Evolutionary conservation across 2,888 invertebrate genomes (phyloP), one percentile per base, ranked within the genome.

Genomic region (Criorhina ranunculi): DNA sequence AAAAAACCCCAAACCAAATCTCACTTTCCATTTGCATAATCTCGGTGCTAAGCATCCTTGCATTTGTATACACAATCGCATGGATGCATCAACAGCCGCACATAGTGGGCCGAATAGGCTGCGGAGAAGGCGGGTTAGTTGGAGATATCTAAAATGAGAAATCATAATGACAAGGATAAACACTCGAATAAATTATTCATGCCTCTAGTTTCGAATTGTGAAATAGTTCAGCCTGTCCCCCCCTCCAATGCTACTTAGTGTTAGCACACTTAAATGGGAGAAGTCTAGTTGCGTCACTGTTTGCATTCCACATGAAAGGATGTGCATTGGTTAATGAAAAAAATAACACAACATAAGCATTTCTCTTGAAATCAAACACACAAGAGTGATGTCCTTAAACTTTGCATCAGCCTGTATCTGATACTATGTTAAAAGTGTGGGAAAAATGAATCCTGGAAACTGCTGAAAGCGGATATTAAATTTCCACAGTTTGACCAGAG

Each of bases 141-240:
- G 55, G 53, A 35, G 49, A 46, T 81, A 86, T 86, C 81, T 86
- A 62, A 86, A 86, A 86, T 86, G 86, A 81, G 72, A 81, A 86
- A 81, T 86, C 86, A 77, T 86, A 86, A 86, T 86, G 81, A 81
- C 81, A 73, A 86, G 76, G 76, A 86, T 86, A 86, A 86, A 86
- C 86, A 86, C 86, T 86, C 81, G 86, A 86, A 86, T 86, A 81
- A 86, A 81, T 86, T 86, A 77, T 86, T 86, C 86, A 77, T 86
- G 86, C 77, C 55, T 76, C 69, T 67, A 67, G 75, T 80, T 85
- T 80, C 59, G 75, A 80, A 70, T 85, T 85, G 51, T 83, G 79
- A 75, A 78, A 79, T 85, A 80, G 75, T 72, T 78, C 78, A 77
- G 79, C 62, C 75, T n/a, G n/a, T 55, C 60, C 55, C 29, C 53